phyloP scores from a whole-genome alignment of 2,888 invertebrate genomes.

The Tinea pellionella region DNA sequence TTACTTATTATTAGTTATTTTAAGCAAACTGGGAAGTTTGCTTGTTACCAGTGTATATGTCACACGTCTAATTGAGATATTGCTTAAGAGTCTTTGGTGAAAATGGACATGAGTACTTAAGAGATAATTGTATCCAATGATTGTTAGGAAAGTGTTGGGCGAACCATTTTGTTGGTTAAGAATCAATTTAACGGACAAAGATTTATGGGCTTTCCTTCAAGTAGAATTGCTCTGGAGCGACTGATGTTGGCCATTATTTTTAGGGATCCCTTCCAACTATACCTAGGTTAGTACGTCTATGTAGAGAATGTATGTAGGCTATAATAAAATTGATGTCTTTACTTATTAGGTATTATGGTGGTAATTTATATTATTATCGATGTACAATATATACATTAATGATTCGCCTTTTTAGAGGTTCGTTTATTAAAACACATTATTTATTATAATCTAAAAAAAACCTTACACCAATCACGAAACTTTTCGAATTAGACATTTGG shows the following conservation, averaged over 20 bases:
- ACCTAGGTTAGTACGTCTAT: background rate
- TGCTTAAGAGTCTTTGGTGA: no score
- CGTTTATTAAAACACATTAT: no score
- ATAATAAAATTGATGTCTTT: background rate
- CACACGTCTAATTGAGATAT: no score
- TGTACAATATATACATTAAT: background rate
- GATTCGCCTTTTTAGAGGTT: no score
- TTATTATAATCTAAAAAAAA: background rate
- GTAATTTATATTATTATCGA: background rate
- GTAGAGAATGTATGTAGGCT: background rate
- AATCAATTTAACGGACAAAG: conserved; percentile 6
- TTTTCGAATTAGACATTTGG: background rate
- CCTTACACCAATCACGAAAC: background rate
- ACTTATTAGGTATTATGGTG: conserved; percentile 2
- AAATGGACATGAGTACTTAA: background rate
- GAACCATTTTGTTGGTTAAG: conserved; percentile 5
- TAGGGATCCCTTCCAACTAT: background rate
- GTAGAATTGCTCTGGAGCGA: conserved; percentile 4
- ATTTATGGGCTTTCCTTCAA: conserved; percentile 4
- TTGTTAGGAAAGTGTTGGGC: background rate
- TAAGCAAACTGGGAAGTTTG: no score
- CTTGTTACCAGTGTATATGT: no score
- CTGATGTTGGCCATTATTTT: conserved; percentile 6
- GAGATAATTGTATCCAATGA: background rate
- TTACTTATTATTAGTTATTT: no score